Conservation (phyloP, 2,797 vertebrate genomes). For the Chlorospingus semifuscus region DNA sequence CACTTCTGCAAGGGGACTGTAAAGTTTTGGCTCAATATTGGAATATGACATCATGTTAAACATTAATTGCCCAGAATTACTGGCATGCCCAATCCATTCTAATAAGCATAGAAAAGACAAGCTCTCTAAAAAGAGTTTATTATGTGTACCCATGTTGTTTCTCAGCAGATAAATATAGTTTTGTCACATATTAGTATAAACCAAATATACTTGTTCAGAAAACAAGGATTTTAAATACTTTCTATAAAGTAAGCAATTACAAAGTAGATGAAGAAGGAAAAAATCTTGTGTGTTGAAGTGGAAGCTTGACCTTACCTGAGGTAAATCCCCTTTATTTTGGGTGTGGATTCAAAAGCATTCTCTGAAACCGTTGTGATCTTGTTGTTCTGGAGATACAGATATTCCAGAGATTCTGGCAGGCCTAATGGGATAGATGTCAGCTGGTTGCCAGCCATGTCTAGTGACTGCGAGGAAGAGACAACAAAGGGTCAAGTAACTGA, state of each 20-base stretch:
- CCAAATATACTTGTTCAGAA: background rate
- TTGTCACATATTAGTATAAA: background rate
- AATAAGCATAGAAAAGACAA: background rate
- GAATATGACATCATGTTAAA: background rate
- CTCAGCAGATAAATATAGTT: background rate
- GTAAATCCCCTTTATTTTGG: conserved; percentile 94
- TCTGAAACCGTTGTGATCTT: conserved; percentile 84
- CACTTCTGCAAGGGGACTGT: background rate
- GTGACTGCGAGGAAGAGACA: conserved; percentile 76
- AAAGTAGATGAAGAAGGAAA: background rate
- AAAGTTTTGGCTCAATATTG: background rate
- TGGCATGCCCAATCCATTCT: background rate
- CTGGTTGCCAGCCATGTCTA: conserved; percentile 91
- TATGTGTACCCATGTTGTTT: background rate
- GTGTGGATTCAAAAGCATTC: conserved; percentile 88
- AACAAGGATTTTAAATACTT: background rate
- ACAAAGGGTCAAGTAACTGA: background rate
- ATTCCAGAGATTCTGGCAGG: conserved; percentile 90
- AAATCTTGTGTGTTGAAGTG: background rate
- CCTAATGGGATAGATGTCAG: conserved; percentile 88
- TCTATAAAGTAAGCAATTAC: background rate
- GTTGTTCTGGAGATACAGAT: conserved; percentile 92
- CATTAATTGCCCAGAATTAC: background rate
- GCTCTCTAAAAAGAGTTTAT: background rate
- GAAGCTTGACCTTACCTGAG: conserved; percentile 80